Evolutionary conservation across 2,797 vertebrate species (phyloP).

Genomic region (Aldrovandia affinis): DNA sequence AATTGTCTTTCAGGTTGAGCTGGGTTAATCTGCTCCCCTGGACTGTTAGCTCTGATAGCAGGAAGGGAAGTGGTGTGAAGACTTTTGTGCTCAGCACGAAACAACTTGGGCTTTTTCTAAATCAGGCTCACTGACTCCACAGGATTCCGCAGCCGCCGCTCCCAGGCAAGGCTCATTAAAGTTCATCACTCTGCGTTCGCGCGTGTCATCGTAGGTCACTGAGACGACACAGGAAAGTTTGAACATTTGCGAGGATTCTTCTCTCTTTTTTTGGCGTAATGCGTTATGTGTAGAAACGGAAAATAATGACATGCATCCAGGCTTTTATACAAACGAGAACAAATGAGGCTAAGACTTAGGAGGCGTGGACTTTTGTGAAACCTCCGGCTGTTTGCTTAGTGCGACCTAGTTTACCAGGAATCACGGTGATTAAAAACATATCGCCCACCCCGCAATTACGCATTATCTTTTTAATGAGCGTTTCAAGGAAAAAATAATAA

Average conservation of each 20-base stretch:
- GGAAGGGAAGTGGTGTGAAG: constrained; percentile 32
- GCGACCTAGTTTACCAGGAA: neutral
- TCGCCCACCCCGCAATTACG: neutral
- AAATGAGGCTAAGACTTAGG: neutral
- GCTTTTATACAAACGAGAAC: neutral
- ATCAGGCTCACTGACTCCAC: constrained; percentile 37
- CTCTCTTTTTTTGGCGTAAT: neutral
- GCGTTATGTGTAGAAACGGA: neutral
- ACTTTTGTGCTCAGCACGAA: constrained; percentile 32
- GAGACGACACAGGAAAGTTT: neutral
- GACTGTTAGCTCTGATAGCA: constrained; percentile 40
- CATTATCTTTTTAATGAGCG: neutral
- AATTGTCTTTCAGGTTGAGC: constrained; percentile 59
- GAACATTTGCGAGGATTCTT: neutral
- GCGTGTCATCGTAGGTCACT: constrained; percentile 15
- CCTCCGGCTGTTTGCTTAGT: neutral
- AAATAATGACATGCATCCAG: neutral
- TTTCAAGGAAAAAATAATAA: neutral
- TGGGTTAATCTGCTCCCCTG: constrained; percentile 54
- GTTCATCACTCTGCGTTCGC: constrained; percentile 40
- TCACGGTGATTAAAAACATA: neutral
- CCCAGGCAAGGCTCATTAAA: constrained; percentile 45
- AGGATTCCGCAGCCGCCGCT: constrained; percentile 29
- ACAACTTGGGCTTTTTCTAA: constrained; percentile 26
- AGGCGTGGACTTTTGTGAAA: neutral